Evolutionary conservation across 2,888 invertebrate species (phyloP).

Genomic region (Drosophila heteroneura): DNA sequence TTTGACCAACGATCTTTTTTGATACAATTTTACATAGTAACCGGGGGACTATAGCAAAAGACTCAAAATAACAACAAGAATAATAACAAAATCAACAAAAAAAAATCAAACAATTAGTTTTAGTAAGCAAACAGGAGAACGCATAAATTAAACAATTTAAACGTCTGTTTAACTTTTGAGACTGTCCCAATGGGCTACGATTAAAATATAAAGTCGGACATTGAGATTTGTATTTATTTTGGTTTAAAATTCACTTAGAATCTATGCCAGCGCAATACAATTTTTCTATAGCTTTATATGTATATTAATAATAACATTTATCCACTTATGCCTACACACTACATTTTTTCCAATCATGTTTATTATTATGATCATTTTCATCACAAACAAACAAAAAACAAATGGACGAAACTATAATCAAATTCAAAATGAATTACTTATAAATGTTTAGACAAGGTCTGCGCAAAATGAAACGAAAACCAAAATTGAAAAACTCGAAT

Average conservation of each 20-base stretch:
- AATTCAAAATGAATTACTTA: constrained; percentile 19
- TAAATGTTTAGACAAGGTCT: constrained; percentile 24
- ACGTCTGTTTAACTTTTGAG: constrained; percentile 61
- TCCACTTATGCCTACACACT: constrained; percentile 16
- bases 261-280: constrained; percentile 29
- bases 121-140: constrained; percentile 41
- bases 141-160: constrained; percentile 30
- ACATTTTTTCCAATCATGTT: constrained; percentile 31
- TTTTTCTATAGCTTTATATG: constrained; percentile 80
- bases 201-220: constrained; percentile 29
- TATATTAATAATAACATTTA: constrained; percentile 67
- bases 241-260: constrained; percentile 28
- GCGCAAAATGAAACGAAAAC: constrained; percentile 6
- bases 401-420: constrained; percentile 16
- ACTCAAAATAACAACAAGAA: constrained; percentile 16
- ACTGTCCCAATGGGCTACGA: constrained; percentile 61
- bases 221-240: constrained; percentile 34
- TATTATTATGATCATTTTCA: constrained; percentile 3
- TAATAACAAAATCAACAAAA: constrained; percentile 14
- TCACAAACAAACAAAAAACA: neutral
- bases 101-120: constrained; percentile 46
- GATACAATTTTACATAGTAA: constrained; percentile 61
- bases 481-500: constrained; percentile 33
- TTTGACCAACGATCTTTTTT: constrained; percentile 62
- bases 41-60: constrained; percentile 30